A percentile compares a stretch with the other conserved stretches of the same genome.
These are phyloP conservation scores for Aurelia aurita DNA, from an alignment of 30 jellyfish, hydroid and myxozoan species.

Conservation along the genomic window DNA sequence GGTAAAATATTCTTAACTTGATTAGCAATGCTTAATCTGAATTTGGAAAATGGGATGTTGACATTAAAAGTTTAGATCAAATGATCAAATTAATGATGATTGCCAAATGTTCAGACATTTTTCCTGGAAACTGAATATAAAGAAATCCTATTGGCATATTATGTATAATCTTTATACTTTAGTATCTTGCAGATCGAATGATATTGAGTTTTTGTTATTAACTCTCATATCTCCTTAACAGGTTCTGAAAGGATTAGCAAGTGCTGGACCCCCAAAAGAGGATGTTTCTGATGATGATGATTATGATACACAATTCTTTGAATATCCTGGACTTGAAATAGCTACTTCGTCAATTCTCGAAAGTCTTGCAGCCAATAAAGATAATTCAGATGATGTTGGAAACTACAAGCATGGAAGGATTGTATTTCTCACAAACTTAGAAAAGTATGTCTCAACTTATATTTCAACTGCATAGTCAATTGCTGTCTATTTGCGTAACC, in stretches of 20 bases:
- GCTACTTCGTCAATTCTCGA: conserved; percentile 64
- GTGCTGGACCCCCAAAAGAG: conserved; percentile 66
- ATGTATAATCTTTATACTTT: no score
- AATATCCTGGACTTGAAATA: conserved; percentile 70
- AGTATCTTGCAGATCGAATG: neutral
- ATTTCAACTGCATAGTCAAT: neutral
- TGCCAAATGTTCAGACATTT: no score
- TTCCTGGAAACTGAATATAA: no score
- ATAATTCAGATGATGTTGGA: conserved; percentile 1
- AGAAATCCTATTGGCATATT: no score
- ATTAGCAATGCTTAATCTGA: no score
- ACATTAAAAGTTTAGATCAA: no score
- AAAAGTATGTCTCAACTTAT: conserved; percentile 22
- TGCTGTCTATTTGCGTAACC: no score
- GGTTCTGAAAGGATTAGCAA: conserved; percentile 79
- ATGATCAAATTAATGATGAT: no score
- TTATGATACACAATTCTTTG: conserved; percentile 16
- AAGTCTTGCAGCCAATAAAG: neutral
- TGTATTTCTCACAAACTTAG: conserved; percentile 56
- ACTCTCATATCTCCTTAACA: neutral
- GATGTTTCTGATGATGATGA: conserved; percentile 21
- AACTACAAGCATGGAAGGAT: conserved; percentile 43
- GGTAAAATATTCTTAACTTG: no score
- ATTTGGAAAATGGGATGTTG: no score
- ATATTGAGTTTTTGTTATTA: neutral